These are phyloP conservation scores for Cathartes aura DNA, from an alignment of 2,113 vertebrate genomes.

Conservation along the genomic window DNA sequence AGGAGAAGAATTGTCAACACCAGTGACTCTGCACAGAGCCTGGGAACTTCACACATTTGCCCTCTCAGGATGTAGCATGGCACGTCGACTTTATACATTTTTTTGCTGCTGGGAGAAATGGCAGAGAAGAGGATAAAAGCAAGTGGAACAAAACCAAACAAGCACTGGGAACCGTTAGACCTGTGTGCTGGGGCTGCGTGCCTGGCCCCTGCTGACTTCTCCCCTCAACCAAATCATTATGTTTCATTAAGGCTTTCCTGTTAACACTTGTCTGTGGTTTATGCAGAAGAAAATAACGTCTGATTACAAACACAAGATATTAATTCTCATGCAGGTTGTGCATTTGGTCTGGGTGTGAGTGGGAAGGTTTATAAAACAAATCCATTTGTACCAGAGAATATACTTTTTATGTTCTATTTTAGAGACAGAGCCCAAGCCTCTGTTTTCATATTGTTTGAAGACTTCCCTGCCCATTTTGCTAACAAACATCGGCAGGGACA, in stretches of 20 bases:
- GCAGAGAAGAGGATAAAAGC: neutral
- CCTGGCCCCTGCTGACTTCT: neutral
- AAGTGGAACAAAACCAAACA: neutral
- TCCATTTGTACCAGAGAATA: neutral
- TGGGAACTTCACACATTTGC: neutral
- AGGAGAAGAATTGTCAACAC: neutral
- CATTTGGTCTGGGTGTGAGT: neutral
- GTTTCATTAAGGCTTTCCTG: neutral
- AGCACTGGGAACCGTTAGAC: neutral
- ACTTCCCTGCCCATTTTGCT: neutral
- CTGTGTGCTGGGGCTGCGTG: neutral
- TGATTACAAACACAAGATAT: neutral
- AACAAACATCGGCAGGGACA: neutral
- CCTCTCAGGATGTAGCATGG: neutral
- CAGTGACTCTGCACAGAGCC: neutral
- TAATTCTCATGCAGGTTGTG: neutral
- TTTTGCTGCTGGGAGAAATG: neutral
- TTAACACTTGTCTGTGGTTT: neutral
- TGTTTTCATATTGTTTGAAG: neutral
- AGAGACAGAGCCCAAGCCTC: rapidly evolving
- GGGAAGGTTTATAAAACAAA: neutral
- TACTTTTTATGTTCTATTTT: neutral
- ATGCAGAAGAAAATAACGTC: neutral
- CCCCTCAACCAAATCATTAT: neutral
- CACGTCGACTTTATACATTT: neutral